Conservation (phyloP, 1,140 invertebrate species). For the Rhyzopertha dominica region DNA sequence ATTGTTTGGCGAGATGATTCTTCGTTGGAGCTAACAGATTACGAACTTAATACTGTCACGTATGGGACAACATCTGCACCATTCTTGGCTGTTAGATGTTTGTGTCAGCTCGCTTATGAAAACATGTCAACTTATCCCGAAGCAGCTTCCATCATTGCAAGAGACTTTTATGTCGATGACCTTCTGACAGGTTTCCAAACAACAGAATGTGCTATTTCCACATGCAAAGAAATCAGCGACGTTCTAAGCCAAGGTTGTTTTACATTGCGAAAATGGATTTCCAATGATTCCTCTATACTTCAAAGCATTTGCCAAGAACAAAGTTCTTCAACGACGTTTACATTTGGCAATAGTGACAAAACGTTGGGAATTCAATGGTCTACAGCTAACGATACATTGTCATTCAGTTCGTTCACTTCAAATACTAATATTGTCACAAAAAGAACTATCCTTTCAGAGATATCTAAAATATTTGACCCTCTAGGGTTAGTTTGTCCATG, state of each 20-base stretch:
- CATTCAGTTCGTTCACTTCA: no score
- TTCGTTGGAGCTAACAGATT: slow-evolving; percentile 26
- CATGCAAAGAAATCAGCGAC: not conserved
- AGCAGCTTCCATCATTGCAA: slow-evolving; percentile 13
- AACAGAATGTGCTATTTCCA: slow-evolving; percentile 14
- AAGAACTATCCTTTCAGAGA: no score
- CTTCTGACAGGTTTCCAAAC: slow-evolving; percentile 22
- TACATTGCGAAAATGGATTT: slow-evolving; percentile 39
- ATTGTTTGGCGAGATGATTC: slow-evolving; percentile 42
- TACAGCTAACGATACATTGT: no score
- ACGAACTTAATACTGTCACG: slow-evolving; percentile 32
- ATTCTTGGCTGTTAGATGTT: slow-evolving; percentile 26
- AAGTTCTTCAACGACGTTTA: no score
- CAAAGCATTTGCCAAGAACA: no score
- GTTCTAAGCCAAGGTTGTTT: slow-evolving; percentile 35
- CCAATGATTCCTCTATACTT: no score
- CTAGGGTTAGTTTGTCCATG: no score
- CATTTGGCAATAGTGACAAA: slow-evolving; percentile 43
- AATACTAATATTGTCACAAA: no score
- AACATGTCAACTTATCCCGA: slow-evolving; percentile 20
- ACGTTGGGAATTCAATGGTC: slow-evolving; percentile 26
- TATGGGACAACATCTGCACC: slow-evolving; percentile 29
- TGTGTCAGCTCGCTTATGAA: slow-evolving; percentile 27
- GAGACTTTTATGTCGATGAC: slow-evolving; percentile 37
- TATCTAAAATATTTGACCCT: no score